phyloP scores from a whole-genome alignment of 2,113 vertebrate genomes.

The Eira barbara region DNA sequence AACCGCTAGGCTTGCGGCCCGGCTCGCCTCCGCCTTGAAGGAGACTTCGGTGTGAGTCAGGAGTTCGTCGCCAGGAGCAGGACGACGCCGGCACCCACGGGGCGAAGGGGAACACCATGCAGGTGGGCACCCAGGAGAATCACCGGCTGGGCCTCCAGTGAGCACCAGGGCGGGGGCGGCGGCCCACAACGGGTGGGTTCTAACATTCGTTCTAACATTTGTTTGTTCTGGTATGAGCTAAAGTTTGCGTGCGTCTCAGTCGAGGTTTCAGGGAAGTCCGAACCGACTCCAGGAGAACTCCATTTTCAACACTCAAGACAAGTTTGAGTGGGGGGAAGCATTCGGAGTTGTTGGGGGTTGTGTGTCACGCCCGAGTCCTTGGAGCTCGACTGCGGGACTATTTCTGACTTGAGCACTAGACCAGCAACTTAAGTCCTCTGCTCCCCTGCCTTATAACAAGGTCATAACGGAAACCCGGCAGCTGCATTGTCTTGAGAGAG shows the following conservation, averaged over 20 bases:
- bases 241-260: not conserved
- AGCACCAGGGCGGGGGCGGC: accelerated
- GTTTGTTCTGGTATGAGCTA: not conserved
- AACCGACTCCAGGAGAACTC: not conserved
- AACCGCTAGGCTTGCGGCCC: not conserved
- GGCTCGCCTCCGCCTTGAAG: accelerated
- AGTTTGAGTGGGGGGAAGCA: not conserved
- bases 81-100: accelerated
- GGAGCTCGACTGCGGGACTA: not conserved
- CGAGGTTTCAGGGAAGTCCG: not conserved
- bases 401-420: not conserved
- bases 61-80: accelerated
- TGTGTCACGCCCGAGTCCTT: not conserved
- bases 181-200: too few relatives aligned
- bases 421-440: not conserved
- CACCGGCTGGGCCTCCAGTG: not conserved
- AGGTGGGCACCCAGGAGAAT: slow-evolving; percentile 27
- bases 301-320: not conserved
- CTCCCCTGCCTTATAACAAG: too few relatives aligned
- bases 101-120: slow-evolving; percentile 37
- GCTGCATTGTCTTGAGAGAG: not conserved
- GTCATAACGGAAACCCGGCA: not conserved
- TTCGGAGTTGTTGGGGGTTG: not conserved
- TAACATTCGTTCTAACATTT: not conserved
- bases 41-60: accelerated